Conservation (phyloP, 2,797 vertebrate species). For the Halcyon leucocephala region DNA sequence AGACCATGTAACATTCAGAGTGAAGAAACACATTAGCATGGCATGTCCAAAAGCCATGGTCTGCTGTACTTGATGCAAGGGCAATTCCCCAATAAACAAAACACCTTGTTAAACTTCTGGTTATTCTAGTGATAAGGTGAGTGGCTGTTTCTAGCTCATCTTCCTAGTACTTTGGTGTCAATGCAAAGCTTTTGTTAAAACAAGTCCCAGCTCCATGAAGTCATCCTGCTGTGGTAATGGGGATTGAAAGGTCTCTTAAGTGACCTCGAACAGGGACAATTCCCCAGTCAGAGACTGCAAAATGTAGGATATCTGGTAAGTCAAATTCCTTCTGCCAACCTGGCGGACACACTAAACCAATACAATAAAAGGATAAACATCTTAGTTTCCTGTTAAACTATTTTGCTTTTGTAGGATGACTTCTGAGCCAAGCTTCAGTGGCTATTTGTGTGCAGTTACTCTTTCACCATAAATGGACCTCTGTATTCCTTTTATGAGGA, state of each 20-base stretch:
- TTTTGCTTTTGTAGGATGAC: neutral
- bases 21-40: neutral
- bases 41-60: neutral
- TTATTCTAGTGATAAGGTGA: neutral
- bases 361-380: neutral
- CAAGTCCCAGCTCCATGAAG: neutral
- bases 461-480: neutral
- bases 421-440: neutral
- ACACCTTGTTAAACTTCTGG: neutral
- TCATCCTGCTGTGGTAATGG: neutral
- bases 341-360: neutral
- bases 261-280: neutral
- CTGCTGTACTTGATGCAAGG: neutral
- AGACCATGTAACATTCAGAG: neutral
- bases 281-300: neutral
- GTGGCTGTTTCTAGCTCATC: neutral
- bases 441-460: neutral
- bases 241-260: neutral
- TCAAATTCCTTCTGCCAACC: neutral
- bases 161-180: neutral
- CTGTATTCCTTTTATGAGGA: neutral
- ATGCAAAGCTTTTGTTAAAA: neutral
- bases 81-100: neutral
- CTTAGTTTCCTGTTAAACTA: neutral
- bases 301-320: neutral